Evolutionary conservation across 2,888 invertebrate species (phyloP), one percentile per base, ranked within the genome.

Genomic region (Ischnus inquisitorius): DNA sequence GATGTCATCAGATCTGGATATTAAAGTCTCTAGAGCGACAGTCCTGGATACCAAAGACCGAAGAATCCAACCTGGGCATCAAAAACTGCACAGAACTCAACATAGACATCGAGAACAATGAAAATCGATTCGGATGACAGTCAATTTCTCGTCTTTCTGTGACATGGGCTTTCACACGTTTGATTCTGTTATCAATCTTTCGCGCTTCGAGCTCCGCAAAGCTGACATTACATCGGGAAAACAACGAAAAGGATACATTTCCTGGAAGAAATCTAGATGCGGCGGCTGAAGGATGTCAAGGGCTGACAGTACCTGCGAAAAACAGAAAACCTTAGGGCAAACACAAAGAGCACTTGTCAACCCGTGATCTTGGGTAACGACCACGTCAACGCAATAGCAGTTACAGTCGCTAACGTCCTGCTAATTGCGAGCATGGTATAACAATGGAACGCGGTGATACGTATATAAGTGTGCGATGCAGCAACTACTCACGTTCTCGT

Each of bases 221-320:
- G 22, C 12, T 19, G 3, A 19, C 22, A 10, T 54, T 34, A 4
- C 41, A 51, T 48, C 51, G 51, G 25, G 51, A 22, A 39, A 48
- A 3, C 2, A 28, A 65, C 5, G 22, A 64, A 84, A 97, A 97
- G 97, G 97, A 97, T 98, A 99, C 99, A 99, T 98, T 97, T 99
- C 99, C 95, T 99, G 99, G 96, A 99, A 99, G 96, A 98, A 99
- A 95, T 99, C 99, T 95, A 99, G 96, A 95, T 98, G 98, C 90
- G 99, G 98, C 92, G 99, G 99, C 95, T 99, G 99, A 91, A 99
- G 96, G 94, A 99, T 99, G 95, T 99, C 99, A 95, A 98, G 95
- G 90, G 99, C 98, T 92, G 99, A 98, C 92, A 99, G 96, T 93
- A 99, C 98, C 99, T 99, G 96, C 72, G 95, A 95, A 89, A 86